Conservation (phyloP, 2,888 invertebrate species). For the Ochropleura leucogaster region DNA sequence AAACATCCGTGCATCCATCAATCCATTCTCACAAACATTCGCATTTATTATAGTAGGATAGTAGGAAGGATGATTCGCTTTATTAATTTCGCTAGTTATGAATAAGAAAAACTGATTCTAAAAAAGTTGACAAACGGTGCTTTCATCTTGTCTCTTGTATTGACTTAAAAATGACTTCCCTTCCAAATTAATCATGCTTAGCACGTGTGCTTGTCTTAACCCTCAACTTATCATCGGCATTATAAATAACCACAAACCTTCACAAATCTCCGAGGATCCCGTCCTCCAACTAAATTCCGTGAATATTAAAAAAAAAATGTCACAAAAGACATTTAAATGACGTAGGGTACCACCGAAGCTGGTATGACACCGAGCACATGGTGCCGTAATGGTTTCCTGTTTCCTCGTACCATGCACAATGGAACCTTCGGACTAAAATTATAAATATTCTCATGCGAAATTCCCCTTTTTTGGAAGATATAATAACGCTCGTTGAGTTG, state of each 20-base stretch:
- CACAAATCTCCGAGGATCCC: conserved; percentile 39
- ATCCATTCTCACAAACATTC: no score
- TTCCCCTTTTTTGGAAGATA: conserved; percentile 73
- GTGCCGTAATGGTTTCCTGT: conserved; percentile 87
- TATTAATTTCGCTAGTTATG: background rate
- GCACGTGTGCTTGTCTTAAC: conserved; percentile 2
- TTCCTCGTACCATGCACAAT: conserved; percentile 84
- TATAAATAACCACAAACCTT: conserved; percentile 47
- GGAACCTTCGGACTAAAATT: conserved; percentile 81
- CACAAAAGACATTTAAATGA: conserved; percentile 71
- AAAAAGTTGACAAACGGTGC: background rate
- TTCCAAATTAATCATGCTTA: conserved; percentile 5
- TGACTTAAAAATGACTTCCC: background rate
- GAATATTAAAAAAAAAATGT: conserved; percentile 56
- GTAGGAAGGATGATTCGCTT: background rate
- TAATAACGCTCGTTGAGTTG: conserved; percentile 69
- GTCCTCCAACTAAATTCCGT: conserved; percentile 38
- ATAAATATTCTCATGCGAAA: conserved; percentile 77
- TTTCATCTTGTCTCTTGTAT: background rate
- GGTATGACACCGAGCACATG: conserved; percentile 82
- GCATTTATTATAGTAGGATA: no score
- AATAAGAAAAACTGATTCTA: background rate
- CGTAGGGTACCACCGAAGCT: conserved; percentile 77
- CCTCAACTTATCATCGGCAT: conserved; percentile 4
- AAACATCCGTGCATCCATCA: no score